Evolutionary conservation across 2,113 vertebrate genomes (phyloP).

Genomic region (Martes martes): DNA sequence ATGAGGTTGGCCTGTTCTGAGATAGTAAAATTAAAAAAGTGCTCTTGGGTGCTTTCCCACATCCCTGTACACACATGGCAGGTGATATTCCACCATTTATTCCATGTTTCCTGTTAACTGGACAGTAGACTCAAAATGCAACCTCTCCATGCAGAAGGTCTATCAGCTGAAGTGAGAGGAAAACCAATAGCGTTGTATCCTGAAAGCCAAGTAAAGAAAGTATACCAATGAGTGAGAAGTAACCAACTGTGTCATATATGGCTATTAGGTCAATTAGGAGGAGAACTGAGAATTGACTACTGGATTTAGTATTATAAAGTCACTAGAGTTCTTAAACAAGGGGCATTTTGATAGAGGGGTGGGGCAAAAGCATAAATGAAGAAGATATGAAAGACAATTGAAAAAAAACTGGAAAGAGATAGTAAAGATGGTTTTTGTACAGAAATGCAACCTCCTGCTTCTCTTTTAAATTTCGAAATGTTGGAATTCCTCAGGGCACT

Average conservation of each 20-base stretch:
- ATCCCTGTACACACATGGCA: background rate
- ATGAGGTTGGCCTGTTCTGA: conserved; percentile 24
- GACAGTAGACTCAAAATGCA: conserved; percentile 3
- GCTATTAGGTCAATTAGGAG: background rate
- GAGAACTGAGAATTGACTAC: background rate
- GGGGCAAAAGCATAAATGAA: background rate
- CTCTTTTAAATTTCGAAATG: conserved; percentile 10
- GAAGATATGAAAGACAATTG: background rate
- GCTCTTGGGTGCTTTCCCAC: background rate
- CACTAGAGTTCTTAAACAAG: background rate
- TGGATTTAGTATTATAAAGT: background rate
- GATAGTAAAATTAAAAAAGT: background rate
- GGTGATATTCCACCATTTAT: background rate
- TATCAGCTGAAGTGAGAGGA: background rate
- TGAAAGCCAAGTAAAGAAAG: conserved; percentile 12
- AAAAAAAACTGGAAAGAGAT: background rate
- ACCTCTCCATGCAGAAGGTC: background rate
- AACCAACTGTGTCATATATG: background rate
- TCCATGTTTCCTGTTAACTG: background rate
- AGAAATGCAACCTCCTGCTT: background rate
- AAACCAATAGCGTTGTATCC: background rate
- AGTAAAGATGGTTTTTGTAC: background rate
- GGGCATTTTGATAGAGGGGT: background rate
- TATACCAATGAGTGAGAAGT: background rate
- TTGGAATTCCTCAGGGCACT: background rate